phyloP scores from a whole-genome alignment of 1,140 invertebrate species.

The Solen grandis region DNA sequence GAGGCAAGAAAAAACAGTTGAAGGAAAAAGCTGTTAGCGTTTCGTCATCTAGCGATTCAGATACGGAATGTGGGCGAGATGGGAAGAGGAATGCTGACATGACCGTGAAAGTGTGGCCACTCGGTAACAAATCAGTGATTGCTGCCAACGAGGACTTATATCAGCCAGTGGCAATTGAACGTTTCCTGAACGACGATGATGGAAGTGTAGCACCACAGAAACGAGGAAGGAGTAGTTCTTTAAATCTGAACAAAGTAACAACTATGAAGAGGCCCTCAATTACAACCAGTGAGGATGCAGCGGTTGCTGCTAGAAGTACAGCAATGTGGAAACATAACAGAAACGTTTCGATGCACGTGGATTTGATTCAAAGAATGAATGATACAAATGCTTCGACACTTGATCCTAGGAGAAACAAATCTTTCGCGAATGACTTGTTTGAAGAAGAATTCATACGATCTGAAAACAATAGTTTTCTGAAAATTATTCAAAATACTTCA shows the following conservation, averaged over 20 bases:
- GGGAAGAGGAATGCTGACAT: background rate
- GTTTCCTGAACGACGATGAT: slow-evolving; percentile 40
- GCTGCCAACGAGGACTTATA: slow-evolving; percentile 49
- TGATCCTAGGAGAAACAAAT: background rate
- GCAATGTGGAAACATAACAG: slow-evolving; percentile 36
- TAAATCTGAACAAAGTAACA: slow-evolving; percentile 29
- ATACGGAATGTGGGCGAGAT: background rate
- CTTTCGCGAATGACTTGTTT: background rate
- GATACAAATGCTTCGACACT: background rate
- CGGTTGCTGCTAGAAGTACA: slow-evolving; percentile 1
- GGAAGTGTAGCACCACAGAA: slow-evolving; percentile 14
- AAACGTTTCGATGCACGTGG: slow-evolving; percentile 46
- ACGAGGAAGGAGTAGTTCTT: slow-evolving; percentile 41
- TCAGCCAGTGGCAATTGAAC: slow-evolving; percentile 49
- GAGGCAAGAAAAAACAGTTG: slow-evolving; percentile 14
- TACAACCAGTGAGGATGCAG: background rate
- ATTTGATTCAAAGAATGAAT: background rate
- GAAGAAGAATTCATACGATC: background rate
- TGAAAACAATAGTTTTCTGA: background rate
- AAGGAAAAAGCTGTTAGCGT: slow-evolving; percentile 28
- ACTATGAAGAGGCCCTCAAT: slow-evolving; percentile 35
- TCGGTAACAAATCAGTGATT: slow-evolving; percentile 44
- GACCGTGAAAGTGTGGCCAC: slow-evolving; percentile 39
- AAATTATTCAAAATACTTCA: background rate
- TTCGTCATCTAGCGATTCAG: slow-evolving; percentile 35